These are phyloP conservation scores for Pristionchus mayeri DNA, from an alignment of 2,888 invertebrate species.

Conservation along the genomic window DNA sequence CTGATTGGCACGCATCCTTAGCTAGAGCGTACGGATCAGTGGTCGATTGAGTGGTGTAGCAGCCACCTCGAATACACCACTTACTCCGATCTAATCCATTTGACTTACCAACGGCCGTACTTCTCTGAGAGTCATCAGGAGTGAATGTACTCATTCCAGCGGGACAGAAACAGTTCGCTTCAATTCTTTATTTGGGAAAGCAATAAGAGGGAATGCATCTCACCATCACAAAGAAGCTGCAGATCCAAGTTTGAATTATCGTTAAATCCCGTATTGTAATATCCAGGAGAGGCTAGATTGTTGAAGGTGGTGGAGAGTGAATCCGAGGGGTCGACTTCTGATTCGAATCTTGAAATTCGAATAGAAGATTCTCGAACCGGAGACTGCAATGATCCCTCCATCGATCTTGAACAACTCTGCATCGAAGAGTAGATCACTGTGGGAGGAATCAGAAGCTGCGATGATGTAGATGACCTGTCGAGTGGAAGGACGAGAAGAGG, in stretches of 20 bases:
- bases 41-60: not conserved
- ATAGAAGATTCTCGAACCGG: not conserved
- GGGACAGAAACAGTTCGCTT: not conserved
- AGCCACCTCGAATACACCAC: not conserved
- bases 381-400: not conserved
- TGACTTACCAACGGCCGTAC: not conserved
- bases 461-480: not conserved
- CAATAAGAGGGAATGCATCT: not conserved
- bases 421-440: not conserved
- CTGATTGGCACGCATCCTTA: not conserved
- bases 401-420: not conserved
- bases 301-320: not conserved
- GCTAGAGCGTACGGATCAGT: conserved; percentile 1
- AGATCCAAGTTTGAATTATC: not conserved
- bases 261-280: not conserved
- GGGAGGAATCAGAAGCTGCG: not conserved
- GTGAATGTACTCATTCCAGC: not conserved
- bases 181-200: not conserved
- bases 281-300: not conserved
- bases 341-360: not conserved
- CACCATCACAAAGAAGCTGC: not conserved
- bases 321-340: not conserved
- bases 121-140: not conserved
- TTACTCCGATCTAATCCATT: not conserved
- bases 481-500: not conserved